phyloP scores from a whole-genome alignment of 2,797 vertebrate species.

The Etheostoma nigrum region DNA sequence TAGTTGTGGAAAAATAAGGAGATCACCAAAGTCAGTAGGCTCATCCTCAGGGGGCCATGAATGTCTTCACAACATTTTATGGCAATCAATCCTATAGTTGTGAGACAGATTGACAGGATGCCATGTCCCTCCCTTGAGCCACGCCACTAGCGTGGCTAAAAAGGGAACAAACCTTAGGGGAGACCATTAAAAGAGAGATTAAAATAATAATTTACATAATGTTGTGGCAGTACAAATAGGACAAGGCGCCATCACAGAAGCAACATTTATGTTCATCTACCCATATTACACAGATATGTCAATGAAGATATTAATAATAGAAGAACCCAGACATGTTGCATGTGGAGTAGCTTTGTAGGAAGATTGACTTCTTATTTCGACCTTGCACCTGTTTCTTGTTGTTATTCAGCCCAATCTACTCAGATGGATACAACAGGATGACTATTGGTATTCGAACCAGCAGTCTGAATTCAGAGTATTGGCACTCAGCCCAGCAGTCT shows the following conservation, averaged over 20 bases:
- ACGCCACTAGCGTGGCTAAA: not conserved
- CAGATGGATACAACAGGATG: constrained; percentile 10
- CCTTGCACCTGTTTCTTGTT: constrained; percentile 4
- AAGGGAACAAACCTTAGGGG: constrained; percentile 12
- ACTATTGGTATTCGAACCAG: constrained; percentile 47
- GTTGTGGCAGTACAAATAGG: not conserved
- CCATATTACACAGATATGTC: not conserved
- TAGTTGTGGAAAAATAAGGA: not conserved
- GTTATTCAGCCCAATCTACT: constrained; percentile 8
- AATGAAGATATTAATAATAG: not conserved
- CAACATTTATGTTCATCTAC: not conserved
- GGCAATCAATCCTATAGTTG: not conserved
- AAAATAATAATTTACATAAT: not conserved
- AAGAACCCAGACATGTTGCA: not conserved
- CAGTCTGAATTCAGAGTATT: constrained; percentile 33
- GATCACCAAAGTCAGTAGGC: not conserved
- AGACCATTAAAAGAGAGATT: constrained; percentile 30
- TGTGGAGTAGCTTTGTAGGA: not conserved
- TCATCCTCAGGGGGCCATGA: not conserved
- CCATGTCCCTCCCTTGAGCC: not conserved
- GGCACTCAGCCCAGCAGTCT: constrained; percentile 38
- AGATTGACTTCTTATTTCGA: not conserved
- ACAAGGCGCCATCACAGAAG: not conserved
- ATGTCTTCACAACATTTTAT: not conserved
- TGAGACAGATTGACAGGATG: not conserved